A percentile compares a stretch with the other conserved stretches of the same genome.
Evolutionary conservation across 2,797 vertebrate species (phyloP).

Genomic region (Phrynocephalus guinanensis): DNA sequence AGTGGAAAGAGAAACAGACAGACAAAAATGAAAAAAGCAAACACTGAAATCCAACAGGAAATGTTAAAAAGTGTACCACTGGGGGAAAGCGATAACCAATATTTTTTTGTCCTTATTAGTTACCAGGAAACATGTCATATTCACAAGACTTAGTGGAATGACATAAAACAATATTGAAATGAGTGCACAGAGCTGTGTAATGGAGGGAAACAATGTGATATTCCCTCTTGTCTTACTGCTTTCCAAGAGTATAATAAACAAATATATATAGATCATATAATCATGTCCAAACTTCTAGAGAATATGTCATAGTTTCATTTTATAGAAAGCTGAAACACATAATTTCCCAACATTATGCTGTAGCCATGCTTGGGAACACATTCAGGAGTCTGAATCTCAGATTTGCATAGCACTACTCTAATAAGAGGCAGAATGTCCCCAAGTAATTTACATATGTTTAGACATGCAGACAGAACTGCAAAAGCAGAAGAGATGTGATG

Average conservation of each 20-base stretch:
- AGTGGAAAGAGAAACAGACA: neutral
- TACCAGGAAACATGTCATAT: neutral
- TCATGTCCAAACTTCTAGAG: neutral
- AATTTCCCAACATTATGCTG: neutral
- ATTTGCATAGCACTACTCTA: neutral
- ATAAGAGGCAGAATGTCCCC: neutral
- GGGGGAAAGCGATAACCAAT: neutral
- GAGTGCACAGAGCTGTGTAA: neutral
- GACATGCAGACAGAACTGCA: neutral
- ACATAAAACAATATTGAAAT: neutral
- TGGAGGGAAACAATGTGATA: neutral
- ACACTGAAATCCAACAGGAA: neutral
- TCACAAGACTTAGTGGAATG: neutral
- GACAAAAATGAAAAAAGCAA: neutral
- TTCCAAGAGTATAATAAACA: neutral
- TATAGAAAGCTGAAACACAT: too few relatives aligned
- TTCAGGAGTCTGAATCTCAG: neutral
- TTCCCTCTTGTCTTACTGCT: neutral
- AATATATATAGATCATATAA: neutral
- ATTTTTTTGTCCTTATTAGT: neutral
- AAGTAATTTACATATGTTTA: neutral
- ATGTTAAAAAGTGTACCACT: neutral
- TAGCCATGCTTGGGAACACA: neutral
- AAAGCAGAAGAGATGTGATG: neutral
- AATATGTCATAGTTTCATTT: too few relatives aligned